Conservation (phyloP, 2,797 vertebrate species). For the Danio albolineatus region DNA sequence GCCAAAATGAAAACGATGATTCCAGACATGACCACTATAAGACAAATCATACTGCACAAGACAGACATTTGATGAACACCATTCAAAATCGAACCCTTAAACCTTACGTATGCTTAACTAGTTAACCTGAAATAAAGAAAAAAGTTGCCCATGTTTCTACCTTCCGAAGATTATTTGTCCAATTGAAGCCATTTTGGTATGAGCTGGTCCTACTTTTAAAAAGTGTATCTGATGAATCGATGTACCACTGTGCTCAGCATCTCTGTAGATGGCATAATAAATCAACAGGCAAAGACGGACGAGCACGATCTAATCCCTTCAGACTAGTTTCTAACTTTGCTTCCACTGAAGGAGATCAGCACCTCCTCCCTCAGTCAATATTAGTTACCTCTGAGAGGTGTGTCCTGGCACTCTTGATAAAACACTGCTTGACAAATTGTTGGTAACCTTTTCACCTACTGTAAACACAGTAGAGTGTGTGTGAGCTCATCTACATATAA, state of each 20-base stretch:
- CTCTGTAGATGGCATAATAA: constrained; percentile 22
- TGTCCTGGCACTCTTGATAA: constrained; percentile 39
- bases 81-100: background rate
- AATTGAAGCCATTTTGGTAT: constrained; percentile 69
- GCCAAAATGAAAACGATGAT: constrained; percentile 73
- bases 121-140: background rate
- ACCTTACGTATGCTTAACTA: background rate
- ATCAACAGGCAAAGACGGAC: background rate
- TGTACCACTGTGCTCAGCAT: constrained; percentile 1
- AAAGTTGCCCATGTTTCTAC: constrained; percentile 51
- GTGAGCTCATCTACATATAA: background rate
- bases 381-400: constrained; percentile 70
- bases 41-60: constrained; percentile 71
- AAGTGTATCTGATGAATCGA: background rate
- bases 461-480: background rate
- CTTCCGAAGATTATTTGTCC: constrained; percentile 76
- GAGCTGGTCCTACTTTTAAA: background rate
- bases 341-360: constrained; percentile 20
- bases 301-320: background rate
- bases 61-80: background rate
- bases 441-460: background rate
- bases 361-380: constrained; percentile 75
- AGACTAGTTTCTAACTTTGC: background rate
- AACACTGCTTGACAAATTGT: constrained; percentile 5
- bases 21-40: constrained; percentile 68